Conservation (phyloP, 2,888 invertebrate species). For the Calameuta pallipes region DNA sequence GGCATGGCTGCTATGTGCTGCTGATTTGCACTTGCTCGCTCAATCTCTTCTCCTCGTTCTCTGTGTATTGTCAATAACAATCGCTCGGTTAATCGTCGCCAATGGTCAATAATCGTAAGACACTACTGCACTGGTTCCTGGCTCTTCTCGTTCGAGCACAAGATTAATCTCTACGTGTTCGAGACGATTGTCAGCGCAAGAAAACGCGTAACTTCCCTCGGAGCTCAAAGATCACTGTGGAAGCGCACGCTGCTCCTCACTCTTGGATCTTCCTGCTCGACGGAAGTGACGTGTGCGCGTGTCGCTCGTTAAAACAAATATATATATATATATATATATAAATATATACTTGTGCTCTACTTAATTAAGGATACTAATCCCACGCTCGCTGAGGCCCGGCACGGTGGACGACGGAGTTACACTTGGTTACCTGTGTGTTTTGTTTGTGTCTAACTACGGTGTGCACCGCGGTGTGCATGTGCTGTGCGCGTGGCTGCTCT, state of each 20-base stretch:
- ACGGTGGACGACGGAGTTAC: constrained; percentile 22
- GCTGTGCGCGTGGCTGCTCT: constrained; percentile 38
- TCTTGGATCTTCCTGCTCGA: neutral
- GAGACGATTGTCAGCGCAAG: neutral
- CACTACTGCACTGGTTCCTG: constrained; percentile 1
- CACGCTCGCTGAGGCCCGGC: constrained; percentile 31
- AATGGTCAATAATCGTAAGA: constrained; percentile 1
- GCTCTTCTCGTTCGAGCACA: constrained; percentile 2
- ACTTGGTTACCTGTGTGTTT: constrained; percentile 28
- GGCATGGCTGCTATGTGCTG: constrained; percentile 21
- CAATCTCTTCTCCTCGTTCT: neutral
- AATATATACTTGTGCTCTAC: neutral
- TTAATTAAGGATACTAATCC: constrained; percentile 26
- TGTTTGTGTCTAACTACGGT: constrained; percentile 48
- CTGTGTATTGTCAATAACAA: constrained; percentile 6
- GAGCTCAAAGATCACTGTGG: neutral
- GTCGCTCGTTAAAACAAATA: neutral
- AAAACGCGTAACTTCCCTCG: too few species aligned
- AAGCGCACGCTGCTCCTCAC: neutral
- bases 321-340: too few species aligned
- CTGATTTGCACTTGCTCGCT: constrained; percentile 20
- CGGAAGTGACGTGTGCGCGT: neutral
- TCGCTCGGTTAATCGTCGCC: neutral
- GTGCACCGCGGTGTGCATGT: constrained; percentile 36
- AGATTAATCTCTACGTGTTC: neutral